Conservation (phyloP, 2,888 invertebrate species). For the Limnephilus marmoratus region DNA sequence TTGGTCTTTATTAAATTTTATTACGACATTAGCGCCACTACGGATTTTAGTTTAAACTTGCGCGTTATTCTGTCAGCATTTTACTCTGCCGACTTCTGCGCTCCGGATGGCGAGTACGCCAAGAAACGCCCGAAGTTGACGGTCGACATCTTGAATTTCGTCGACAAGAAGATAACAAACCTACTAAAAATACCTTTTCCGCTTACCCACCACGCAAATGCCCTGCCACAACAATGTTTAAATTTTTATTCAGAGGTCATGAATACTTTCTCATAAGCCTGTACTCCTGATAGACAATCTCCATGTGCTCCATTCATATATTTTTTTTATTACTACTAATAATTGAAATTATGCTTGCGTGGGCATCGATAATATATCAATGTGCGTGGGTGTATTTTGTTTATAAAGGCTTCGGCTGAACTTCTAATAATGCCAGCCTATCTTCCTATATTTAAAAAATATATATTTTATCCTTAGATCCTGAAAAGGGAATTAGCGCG, state of each 20-base stretch:
- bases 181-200: too few relatives aligned
- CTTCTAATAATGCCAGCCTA: too few relatives aligned
- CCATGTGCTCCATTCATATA: background rate
- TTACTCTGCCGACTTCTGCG: background rate
- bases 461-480: too few relatives aligned
- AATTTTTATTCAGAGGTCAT: background rate
- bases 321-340: too few relatives aligned
- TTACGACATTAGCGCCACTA: background rate
- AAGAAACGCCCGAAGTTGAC: constrained; percentile 2
- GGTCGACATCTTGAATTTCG: background rate
- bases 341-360: too few relatives aligned
- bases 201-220: too few relatives aligned
- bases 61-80: background rate
- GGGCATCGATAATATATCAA: too few relatives aligned
- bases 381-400: too few relatives aligned
- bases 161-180: background rate
- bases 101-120: background rate
- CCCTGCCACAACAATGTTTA: too few relatives aligned
- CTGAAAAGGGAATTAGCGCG: too few relatives aligned
- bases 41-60: background rate
- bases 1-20: background rate
- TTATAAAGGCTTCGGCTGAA: too few relatives aligned
- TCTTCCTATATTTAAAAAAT: too few relatives aligned
- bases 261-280: background rate
- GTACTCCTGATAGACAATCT: background rate